phyloP scores from a whole-genome alignment of 2,797 vertebrate genomes.

The Epinephelus coioides region DNA sequence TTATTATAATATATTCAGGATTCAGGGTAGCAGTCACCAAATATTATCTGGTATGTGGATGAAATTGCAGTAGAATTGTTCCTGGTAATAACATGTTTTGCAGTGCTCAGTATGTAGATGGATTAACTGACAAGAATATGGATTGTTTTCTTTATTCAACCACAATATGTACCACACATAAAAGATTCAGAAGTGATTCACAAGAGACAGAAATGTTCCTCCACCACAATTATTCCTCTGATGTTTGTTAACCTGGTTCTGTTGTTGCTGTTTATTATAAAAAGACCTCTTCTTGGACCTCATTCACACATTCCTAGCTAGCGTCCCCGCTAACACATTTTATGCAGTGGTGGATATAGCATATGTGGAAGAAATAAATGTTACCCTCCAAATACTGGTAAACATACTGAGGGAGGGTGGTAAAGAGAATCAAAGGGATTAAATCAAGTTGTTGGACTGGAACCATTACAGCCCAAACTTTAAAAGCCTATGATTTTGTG shows the following conservation, averaged over 20 bases:
- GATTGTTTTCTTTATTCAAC: no score
- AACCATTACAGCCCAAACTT: neutral
- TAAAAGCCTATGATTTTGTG: conserved; percentile 35
- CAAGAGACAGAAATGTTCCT: neutral
- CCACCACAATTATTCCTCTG: neutral
- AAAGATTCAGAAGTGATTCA: neutral
- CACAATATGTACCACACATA: neutral
- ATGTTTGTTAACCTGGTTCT: neutral
- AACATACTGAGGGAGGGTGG: neutral
- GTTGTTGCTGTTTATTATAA: neutral
- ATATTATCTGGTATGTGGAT: neutral
- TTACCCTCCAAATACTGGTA: neutral
- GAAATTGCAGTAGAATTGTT: neutral
- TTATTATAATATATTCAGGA: neutral
- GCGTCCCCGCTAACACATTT: neutral
- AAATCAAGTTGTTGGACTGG: conserved; percentile 17
- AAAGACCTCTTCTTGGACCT: neutral
- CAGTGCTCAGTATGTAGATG: no score
- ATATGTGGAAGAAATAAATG: neutral
- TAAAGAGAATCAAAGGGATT: conserved; percentile 9
- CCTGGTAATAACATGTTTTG: neutral
- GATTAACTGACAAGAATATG: no score
- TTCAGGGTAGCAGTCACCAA: neutral
- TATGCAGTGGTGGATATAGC: neutral
- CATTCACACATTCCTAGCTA: neutral